Evolutionary conservation across 2,113 vertebrate species (phyloP).

Genomic region (Paraplagusia blochii): DNA sequence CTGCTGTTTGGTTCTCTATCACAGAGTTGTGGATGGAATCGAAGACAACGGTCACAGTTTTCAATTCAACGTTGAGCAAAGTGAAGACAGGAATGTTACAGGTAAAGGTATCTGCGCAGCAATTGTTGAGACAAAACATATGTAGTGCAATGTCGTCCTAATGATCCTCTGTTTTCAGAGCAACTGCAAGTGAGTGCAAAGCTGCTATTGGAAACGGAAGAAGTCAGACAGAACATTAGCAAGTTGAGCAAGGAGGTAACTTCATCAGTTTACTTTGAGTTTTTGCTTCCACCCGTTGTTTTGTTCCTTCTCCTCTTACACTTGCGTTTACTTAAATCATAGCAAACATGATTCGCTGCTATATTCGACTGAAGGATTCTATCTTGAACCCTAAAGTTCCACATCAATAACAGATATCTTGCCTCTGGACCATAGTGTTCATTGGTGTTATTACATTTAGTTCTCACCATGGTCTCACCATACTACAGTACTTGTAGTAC

Average conservation of each 20-base stretch:
- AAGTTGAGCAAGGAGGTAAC: constrained; percentile 86
- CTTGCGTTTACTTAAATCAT: too few relatives aligned
- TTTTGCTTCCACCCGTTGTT: too few relatives aligned
- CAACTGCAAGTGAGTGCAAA: constrained; percentile 64
- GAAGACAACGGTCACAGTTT: constrained; percentile 84
- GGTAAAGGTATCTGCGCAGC: constrained; percentile 42
- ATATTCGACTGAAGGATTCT: too few relatives aligned
- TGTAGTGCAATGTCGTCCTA: not conserved
- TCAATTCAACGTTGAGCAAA: constrained; percentile 78
- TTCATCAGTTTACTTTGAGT: too few relatives aligned
- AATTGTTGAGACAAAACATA: not conserved
- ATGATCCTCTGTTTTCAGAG: constrained; percentile 38
- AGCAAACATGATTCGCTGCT: too few relatives aligned
- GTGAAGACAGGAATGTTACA: constrained; percentile 39
- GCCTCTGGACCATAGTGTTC: too few relatives aligned
- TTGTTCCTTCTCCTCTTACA: too few relatives aligned
- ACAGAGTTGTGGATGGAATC: constrained; percentile 91
- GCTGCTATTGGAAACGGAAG: constrained; percentile 79
- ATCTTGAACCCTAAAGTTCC: too few relatives aligned
- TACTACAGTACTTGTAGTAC: too few relatives aligned
- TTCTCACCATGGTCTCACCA: too few relatives aligned
- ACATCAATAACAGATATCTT: too few relatives aligned
- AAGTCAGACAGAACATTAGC: constrained; percentile 83
- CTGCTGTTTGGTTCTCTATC: not conserved
- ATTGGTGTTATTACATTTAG: too few relatives aligned